Conservation (phyloP, 2,113 vertebrate species). For the Scartelaos histophorus region DNA sequence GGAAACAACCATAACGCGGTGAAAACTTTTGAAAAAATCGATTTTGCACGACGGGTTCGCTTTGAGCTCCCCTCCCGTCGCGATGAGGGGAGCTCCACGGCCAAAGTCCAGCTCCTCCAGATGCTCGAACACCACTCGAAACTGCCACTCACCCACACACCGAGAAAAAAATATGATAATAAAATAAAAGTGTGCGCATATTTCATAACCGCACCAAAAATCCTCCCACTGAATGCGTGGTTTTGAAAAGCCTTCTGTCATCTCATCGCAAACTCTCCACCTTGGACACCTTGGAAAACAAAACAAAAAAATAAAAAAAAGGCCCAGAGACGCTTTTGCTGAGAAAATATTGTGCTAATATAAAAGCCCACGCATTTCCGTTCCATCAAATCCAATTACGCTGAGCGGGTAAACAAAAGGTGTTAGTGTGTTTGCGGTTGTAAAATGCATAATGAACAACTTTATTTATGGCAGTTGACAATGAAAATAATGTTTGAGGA, state of each 20-base stretch:
- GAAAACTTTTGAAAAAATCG: too few relatives aligned
- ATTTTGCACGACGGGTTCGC: too few relatives aligned
- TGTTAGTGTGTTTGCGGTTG: not conserved
- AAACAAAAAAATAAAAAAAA: constrained; percentile 32
- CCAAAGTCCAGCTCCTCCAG: constrained; percentile 54
- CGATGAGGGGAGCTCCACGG: not conserved
- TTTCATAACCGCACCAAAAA: constrained; percentile 8
- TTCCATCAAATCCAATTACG: not conserved
- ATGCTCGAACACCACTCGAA: constrained; percentile 18
- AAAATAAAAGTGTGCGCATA: not conserved
- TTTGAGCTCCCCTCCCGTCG: not conserved
- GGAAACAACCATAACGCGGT: too few relatives aligned
- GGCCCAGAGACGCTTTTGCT: constrained; percentile 19
- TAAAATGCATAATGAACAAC: not conserved
- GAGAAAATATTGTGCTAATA: constrained; percentile 14
- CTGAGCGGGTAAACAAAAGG: not conserved
- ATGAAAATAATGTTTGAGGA: too few relatives aligned
- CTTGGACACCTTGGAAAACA: constrained; percentile 12
- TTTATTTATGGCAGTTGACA: too few relatives aligned
- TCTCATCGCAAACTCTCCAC: constrained; percentile 28
- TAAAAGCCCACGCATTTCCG: not conserved
- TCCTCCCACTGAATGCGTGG: constrained; percentile 22
- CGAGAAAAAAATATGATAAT: not conserved
- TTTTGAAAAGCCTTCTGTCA: constrained; percentile 31
- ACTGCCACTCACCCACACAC: constrained; percentile 16